phyloP scores from a whole-genome alignment of 2,797 vertebrate species.

The Lophotriccus pileatus region DNA sequence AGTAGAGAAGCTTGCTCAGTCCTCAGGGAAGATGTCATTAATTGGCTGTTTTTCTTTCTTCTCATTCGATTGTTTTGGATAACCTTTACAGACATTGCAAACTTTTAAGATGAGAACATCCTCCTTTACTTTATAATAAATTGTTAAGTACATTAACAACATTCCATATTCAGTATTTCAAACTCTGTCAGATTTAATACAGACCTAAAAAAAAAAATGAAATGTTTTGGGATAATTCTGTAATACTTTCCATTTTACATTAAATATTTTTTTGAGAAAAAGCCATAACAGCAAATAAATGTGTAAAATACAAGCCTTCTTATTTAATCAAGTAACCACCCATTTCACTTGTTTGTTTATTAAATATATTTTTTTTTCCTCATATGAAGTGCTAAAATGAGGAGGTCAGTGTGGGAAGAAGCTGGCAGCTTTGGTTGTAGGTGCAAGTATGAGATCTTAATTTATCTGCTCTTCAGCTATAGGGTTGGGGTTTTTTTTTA shows the following conservation, averaged over 20 bases:
- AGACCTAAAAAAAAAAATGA: not conserved
- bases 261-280: not conserved
- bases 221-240: not conserved
- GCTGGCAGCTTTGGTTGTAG: not conserved
- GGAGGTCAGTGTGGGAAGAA: not conserved
- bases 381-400: not conserved
- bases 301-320: not conserved
- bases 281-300: not conserved
- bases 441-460: not conserved
- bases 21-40: not conserved
- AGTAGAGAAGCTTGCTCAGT: not conserved
- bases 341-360: not conserved
- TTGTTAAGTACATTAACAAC: not conserved
- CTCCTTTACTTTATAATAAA: not conserved
- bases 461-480: not conserved
- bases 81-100: not conserved
- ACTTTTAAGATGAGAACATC: not conserved
- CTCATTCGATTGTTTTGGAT: not conserved
- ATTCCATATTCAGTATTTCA: not conserved
- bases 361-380: not conserved
- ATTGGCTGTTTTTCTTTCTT: not conserved
- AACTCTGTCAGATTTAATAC: not conserved
- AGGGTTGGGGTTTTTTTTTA: not conserved
- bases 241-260: not conserved
- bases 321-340: not conserved